phyloP scores from a whole-genome alignment of 64 coral and sea anemone genomes.

The Stylophora pistillata region DNA sequence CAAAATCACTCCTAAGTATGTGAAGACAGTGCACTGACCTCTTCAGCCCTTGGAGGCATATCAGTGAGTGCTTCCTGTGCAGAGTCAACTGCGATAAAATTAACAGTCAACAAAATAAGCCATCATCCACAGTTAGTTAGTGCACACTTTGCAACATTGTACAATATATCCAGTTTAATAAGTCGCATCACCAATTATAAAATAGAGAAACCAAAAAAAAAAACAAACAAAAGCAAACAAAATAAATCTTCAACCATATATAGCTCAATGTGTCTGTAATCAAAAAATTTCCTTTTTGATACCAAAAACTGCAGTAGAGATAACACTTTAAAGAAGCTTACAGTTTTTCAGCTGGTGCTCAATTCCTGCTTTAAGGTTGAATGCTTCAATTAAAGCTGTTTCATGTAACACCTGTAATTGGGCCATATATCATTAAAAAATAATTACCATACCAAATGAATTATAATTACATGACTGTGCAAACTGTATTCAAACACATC shows the following conservation, averaged over 20 bases:
- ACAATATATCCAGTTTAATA: too few species aligned
- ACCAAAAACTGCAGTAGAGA: too few species aligned
- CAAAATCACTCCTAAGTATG: too few species aligned
- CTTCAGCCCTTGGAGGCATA: constrained; percentile 98
- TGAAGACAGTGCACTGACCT: constrained; percentile 36
- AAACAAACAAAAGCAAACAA: too few species aligned
- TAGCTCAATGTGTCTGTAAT: neutral
- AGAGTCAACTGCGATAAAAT: constrained; percentile 79
- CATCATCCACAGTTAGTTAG: neutral
- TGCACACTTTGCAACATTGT: too few species aligned
- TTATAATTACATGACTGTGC: too few species aligned
- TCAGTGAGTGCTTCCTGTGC: constrained; percentile 97
- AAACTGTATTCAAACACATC: too few species aligned
- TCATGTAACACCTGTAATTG: constrained; percentile 85
- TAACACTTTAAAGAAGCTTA: constrained; percentile 64
- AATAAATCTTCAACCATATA: neutral
- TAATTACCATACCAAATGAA: too few species aligned
- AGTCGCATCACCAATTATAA: neutral
- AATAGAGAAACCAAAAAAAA: neutral
- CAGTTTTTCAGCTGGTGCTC: constrained; percentile 98
- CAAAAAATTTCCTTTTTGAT: neutral
- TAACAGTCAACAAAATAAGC: neutral
- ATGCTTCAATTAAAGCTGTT: constrained; percentile 96
- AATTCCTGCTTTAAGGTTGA: constrained; percentile 97
- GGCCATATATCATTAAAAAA: neutral